Evolutionary conservation across 2,113 vertebrate species (phyloP).

Genomic region (Vulpes lagopus): DNA sequence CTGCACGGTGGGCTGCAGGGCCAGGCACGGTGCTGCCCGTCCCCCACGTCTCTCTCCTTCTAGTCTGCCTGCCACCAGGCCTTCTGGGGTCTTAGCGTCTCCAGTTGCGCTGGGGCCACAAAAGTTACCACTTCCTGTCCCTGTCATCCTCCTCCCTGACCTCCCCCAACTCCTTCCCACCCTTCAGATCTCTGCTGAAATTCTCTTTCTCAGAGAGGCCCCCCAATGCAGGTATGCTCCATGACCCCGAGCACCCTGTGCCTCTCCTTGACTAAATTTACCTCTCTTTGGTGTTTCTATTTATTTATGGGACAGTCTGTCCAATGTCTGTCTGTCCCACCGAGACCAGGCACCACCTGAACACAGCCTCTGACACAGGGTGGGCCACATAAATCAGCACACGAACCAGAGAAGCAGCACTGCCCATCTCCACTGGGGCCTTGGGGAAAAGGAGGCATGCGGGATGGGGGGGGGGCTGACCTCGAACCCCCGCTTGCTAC

Average conservation of each 20-base stretch:
- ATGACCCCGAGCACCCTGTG: accelerated
- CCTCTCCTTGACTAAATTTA: neutral
- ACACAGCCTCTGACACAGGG: neutral
- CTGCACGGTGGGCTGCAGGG: neutral
- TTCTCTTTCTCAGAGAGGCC: neutral
- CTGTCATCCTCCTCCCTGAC: no score
- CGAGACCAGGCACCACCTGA: neutral
- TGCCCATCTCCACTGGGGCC: neutral
- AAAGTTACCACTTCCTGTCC: neutral
- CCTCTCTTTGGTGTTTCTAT: neutral
- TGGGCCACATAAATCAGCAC: accelerated
- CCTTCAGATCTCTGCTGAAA: neutral
- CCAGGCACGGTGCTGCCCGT: accelerated
- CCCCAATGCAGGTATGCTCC: accelerated
- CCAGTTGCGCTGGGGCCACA: neutral
- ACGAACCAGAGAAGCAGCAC: accelerated
- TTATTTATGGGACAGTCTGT: neutral
- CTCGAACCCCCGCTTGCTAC: neutral
- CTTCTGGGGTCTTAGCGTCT: neutral
- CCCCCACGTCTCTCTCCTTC: neutral
- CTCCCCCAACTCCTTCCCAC: neutral
- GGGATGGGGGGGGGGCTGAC: neutral
- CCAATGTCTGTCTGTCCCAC: neutral
- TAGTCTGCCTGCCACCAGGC: accelerated
- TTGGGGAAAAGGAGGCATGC: neutral